phyloP scores from a whole-genome alignment of 2,888 invertebrate genomes.

The Gnatocerus cornutus region DNA sequence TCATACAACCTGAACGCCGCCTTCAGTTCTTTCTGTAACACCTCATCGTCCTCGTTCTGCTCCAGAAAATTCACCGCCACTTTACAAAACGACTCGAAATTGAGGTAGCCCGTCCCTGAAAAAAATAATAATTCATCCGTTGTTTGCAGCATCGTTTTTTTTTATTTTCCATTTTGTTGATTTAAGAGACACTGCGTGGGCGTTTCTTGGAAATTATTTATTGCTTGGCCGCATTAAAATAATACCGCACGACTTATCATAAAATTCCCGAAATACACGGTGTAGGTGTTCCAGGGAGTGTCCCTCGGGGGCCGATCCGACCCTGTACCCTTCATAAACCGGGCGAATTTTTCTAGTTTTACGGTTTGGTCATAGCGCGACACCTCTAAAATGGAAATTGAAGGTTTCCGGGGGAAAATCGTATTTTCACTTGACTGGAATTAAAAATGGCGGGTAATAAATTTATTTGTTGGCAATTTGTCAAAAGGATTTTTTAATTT shows the following conservation, averaged over 20 bases:
- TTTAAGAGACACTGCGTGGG: constrained; percentile 16
- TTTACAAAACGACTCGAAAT: constrained; percentile 87
- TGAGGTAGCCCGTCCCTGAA: constrained; percentile 85
- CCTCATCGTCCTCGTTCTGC: constrained; percentile 83
- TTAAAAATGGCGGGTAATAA: constrained; percentile 4
- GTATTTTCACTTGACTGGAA: constrained; percentile 9
- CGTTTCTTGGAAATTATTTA: constrained; percentile 31
- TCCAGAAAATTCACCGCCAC: constrained; percentile 87
- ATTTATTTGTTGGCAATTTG: constrained; percentile 11
- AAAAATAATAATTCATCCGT: constrained; percentile 17
- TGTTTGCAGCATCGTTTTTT: constrained; percentile 11
- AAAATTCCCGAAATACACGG: constrained; percentile 15
- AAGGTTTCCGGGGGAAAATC: neutral
- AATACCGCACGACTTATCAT: constrained; percentile 15
- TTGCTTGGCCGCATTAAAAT: constrained; percentile 33
- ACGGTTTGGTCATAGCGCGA: too few species aligned
- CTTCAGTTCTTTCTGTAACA: constrained; percentile 88
- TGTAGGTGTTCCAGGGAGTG: constrained; percentile 5
- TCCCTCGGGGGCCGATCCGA: neutral
- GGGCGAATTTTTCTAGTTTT: neutral
- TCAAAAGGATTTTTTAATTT: constrained; percentile 3
- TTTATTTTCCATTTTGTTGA: constrained; percentile 30
- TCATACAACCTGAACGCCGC: constrained; percentile 93
- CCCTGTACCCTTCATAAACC: constrained; percentile 4
- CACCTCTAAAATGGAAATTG: too few species aligned